Conservation (phyloP, 2,888 invertebrate genomes). For the Diarsia rubi region DNA sequence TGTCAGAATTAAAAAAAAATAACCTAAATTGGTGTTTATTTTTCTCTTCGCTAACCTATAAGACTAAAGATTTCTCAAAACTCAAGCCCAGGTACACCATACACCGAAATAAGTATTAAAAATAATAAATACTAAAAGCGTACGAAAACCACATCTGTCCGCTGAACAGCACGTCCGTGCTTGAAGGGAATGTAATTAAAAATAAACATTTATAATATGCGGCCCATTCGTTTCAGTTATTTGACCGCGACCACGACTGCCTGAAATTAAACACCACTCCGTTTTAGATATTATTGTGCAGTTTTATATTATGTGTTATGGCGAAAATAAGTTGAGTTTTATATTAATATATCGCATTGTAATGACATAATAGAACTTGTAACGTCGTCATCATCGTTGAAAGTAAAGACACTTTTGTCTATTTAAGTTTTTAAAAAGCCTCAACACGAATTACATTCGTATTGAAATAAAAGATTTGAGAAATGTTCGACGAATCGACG, state of each 20-base stretch:
- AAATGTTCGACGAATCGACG: not conserved
- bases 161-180: slow-evolving; percentile 51
- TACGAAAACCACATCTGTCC: slow-evolving; percentile 44
- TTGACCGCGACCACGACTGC: slow-evolving; percentile 46
- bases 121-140: slow-evolving; percentile 36
- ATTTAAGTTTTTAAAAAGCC: not conserved
- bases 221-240: slow-evolving; percentile 57
- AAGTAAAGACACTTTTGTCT: not conserved
- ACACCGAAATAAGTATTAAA: not conserved
- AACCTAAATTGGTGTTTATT: not conserved
- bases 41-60: not conserved
- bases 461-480: not conserved
- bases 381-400: not conserved
- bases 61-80: not conserved
- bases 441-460: not conserved
- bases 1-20: no score
- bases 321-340: not conserved
- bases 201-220: slow-evolving; percentile 68
- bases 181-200: slow-evolving; percentile 69
- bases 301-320: slow-evolving; percentile 10
- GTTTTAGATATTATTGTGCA: slow-evolving; percentile 48
- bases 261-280: slow-evolving; percentile 50
- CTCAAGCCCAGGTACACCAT: not conserved
- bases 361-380: not conserved
- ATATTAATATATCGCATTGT: not conserved